These are phyloP conservation scores for Odontomachus brunneus DNA, from an alignment of 1,140 invertebrate genomes.

Conservation along the genomic window DNA sequence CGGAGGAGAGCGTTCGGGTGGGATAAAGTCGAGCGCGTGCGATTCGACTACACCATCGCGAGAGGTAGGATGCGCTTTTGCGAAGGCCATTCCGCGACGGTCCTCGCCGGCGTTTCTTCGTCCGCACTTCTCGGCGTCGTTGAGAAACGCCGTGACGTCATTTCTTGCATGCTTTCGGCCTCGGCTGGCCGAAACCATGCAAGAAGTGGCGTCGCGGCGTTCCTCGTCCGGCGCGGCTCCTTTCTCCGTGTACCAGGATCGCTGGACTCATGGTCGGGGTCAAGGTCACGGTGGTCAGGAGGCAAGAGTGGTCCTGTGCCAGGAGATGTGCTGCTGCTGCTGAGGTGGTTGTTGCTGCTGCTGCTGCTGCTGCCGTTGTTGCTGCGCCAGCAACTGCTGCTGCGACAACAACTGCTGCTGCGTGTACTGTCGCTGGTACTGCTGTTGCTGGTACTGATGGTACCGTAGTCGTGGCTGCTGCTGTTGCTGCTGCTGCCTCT, in stretches of 20 bases:
- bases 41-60: constrained; percentile 39
- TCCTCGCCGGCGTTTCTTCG: constrained; percentile 28
- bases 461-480: constrained; percentile 54
- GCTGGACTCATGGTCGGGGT: constrained; percentile 52
- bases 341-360: constrained; percentile 63
- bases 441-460: constrained; percentile 65
- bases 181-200: constrained; percentile 27
- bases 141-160: too few relatives aligned
- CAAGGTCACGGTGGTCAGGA: constrained; percentile 80
- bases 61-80: constrained; percentile 7
- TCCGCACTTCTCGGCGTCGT: constrained; percentile 17
- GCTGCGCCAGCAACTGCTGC: constrained; percentile 59
- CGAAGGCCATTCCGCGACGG: constrained; percentile 24
- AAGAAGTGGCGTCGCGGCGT: constrained; percentile 51
- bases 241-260: constrained; percentile 23
- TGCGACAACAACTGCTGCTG: too few relatives aligned
- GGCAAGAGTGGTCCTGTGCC: constrained; percentile 82
- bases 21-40: constrained; percentile 11
- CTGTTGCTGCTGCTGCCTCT: constrained; percentile 70
- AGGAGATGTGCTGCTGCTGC: constrained; percentile 76
- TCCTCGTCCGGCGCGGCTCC: constrained; percentile 7
- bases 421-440: constrained; percentile 62
- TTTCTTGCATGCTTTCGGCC: too few relatives aligned
- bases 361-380: constrained; percentile 63
- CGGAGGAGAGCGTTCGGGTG: constrained; percentile 16